Conservation (phyloP, 2,797 vertebrate genomes). For the Paratrypauchen microcephalus region DNA sequence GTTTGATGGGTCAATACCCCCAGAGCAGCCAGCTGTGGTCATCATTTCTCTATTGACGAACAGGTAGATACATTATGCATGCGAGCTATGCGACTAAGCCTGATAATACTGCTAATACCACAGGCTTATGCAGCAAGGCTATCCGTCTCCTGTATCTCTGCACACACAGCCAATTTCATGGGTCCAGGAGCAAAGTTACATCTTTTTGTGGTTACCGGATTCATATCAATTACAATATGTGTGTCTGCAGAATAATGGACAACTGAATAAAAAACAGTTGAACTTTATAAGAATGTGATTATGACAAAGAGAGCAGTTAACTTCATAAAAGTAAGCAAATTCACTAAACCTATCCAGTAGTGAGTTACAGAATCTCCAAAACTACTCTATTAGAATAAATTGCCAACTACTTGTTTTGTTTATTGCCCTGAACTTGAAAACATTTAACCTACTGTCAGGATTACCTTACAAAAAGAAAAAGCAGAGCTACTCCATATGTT, state of each 20-base stretch:
- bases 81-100: constrained; percentile 37
- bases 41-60: constrained; percentile 53
- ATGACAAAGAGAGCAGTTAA: neutral
- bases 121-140: constrained; percentile 42
- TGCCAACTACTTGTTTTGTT: neutral
- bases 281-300: neutral
- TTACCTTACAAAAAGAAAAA: neutral
- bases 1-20: constrained; percentile 43
- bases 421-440: neutral
- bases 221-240: constrained; percentile 2
- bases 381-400: neutral
- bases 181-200: constrained; percentile 5
- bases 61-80: constrained; percentile 57
- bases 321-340: neutral
- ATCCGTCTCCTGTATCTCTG: constrained; percentile 28
- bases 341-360: neutral
- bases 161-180: constrained; percentile 21
- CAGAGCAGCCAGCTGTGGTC: constrained; percentile 37
- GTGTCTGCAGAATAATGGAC: neutral
- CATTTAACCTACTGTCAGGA: neutral
- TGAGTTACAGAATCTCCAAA: neutral
- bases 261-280: neutral
- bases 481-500: neutral
- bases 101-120: constrained; percentile 52
- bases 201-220: neutral